These are phyloP conservation scores for Coelopa frigida DNA, from an alignment of 1,140 invertebrate genomes.

Conservation along the genomic window DNA sequence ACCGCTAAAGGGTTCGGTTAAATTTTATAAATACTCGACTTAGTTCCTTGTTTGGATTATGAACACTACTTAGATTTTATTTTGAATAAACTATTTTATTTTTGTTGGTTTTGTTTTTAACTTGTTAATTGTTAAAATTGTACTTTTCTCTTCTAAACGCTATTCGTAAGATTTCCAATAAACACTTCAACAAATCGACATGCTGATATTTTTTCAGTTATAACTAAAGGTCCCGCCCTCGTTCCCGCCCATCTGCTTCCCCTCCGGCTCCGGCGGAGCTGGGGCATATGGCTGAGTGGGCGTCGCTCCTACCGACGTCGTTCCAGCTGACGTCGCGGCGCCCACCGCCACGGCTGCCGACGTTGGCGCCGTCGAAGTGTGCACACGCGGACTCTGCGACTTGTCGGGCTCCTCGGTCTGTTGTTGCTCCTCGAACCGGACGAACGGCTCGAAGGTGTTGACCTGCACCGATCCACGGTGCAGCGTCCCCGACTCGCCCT, in stretches of 20 bases:
- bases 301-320: constrained; percentile 9
- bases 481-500: constrained; percentile 36
- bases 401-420: constrained; percentile 29
- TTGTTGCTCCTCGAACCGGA: constrained; percentile 29
- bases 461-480: constrained; percentile 39
- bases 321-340: neutral
- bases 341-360: neutral
- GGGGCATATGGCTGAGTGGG: too few relatives aligned
- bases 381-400: constrained; percentile 37
- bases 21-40: constrained; percentile 7
- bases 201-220: constrained; percentile 1
- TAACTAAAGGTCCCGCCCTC: too few relatives aligned
- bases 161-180: neutral
- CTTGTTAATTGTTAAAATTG: too few relatives aligned
- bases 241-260: too few relatives aligned
- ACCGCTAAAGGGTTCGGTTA: too few relatives aligned
- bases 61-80: constrained; percentile 1
- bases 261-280: too few relatives aligned
- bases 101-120: too few relatives aligned
- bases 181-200: neutral
- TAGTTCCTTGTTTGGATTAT: neutral
- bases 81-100: too few relatives aligned
- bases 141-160: neutral
- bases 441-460: constrained; percentile 37
- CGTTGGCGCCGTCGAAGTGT: constrained; percentile 19